Conservation (phyloP, 37 sponge, comb jelly and placozoan genomes). For the Tethya wilhelma region DNA sequence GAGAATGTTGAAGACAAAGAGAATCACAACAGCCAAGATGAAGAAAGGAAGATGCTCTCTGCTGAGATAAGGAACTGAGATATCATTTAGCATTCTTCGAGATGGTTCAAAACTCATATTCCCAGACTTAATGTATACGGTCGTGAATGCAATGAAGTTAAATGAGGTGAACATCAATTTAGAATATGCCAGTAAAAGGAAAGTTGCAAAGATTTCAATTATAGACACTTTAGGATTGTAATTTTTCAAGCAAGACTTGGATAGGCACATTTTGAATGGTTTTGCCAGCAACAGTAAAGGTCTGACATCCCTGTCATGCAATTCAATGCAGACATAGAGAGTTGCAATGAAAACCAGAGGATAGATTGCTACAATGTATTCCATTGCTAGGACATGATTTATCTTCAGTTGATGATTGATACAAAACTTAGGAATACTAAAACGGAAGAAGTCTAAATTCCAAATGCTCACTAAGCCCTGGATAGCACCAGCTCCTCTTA, state of each 20-base stretch:
- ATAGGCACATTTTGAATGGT: too few species aligned
- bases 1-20: not conserved
- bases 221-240: too few species aligned
- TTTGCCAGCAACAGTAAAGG: conserved; percentile 3
- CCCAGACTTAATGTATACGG: too few species aligned
- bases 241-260: too few species aligned
- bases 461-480: too few species aligned
- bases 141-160: not conserved
- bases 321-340: conserved; percentile 9
- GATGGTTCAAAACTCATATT: not conserved
- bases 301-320: conserved; percentile 12
- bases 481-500: too few species aligned
- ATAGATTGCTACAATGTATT: conserved; percentile 47
- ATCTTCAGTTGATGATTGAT: conserved; percentile 1
- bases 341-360: conserved; percentile 33
- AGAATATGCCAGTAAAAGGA: conserved; percentile 7
- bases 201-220: conserved; percentile 35
- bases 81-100: not conserved
- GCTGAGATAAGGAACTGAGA: not conserved
- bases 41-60: not conserved
- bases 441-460: conserved; percentile 59
- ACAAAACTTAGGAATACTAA: conserved; percentile 28
- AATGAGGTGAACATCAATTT: not conserved
- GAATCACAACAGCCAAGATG: not conserved
- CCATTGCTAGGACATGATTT: conserved; percentile 9